A percentile compares a stretch with the other conserved stretches of the same genome.
Evolutionary conservation across 2,888 invertebrate species (phyloP).

Genomic region (Drosophila picticornis): DNA sequence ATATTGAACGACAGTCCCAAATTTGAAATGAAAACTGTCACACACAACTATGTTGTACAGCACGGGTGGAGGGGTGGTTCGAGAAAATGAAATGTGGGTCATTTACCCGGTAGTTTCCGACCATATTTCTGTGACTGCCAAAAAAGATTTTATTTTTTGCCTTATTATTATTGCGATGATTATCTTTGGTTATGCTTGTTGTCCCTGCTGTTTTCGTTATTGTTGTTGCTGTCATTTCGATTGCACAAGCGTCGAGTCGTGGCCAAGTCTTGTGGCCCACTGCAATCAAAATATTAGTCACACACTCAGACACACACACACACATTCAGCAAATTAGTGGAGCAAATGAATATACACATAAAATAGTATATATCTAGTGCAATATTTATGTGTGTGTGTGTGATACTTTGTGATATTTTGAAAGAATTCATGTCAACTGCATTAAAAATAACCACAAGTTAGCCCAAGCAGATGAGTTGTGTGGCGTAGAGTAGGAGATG

Average conservation of each 20-base stretch:
- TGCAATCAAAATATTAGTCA: conserved; percentile 77
- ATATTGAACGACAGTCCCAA: conserved; percentile 53
- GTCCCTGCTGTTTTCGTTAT: conserved; percentile 10
- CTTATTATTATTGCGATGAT: conserved; percentile 62
- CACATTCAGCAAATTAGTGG: conserved; percentile 62
- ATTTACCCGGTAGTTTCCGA: conserved; percentile 68
- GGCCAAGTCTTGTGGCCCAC: conserved; percentile 62
- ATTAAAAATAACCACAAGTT: conserved; percentile 74
- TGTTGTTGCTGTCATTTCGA: conserved; percentile 47
- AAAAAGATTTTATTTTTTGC: conserved; percentile 26
- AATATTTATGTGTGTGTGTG: conserved; percentile 42
- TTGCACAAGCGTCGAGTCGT: conserved; percentile 71
- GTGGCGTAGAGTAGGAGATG: conserved; percentile 3
- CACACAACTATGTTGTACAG: conserved; percentile 26
- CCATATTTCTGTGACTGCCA: conserved; percentile 41
- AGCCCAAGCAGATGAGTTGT: conserved; percentile 38
- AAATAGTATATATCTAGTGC: conserved; percentile 34
- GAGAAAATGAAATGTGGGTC: conserved; percentile 65
- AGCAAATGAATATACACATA: conserved; percentile 63
- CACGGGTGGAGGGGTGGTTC: neutral
- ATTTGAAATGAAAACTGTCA: conserved; percentile 67
- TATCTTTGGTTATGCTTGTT: conserved; percentile 31
- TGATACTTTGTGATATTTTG: conserved; percentile 56
- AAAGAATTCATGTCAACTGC: conserved; percentile 77
- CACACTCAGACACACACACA: conserved; percentile 60